Base-by-base conservation (phyloP, 2,888 invertebrate species). In the Macaria notata region DNA sequence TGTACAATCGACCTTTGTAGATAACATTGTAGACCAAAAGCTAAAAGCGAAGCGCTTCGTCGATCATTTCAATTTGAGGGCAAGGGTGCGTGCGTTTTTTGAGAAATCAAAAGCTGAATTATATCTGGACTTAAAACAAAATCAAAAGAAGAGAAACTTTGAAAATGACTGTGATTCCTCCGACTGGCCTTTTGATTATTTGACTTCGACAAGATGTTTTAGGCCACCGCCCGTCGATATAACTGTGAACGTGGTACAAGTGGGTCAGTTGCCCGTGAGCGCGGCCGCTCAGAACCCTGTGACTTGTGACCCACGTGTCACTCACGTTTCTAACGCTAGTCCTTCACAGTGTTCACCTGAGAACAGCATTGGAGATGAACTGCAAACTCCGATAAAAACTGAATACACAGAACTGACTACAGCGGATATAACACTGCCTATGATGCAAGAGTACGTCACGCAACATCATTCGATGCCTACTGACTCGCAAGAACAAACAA, bases 181-280 rank as follows among this genome's bases (percentile, higher is more conserved):
- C 1, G 48, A 49, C n/a, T 76, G 71, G 62, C 75, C 71, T 19
- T 73, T 65, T 47, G 71, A 65, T 7, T 43, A 44, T 38, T 63
- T 78, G 4, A 68, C 67, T 8, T 54, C 92, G 47, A 81, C 93
- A 46, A 93, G 94, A 61, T 93, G 93, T 86, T 92, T 95, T 61
- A 86, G 91, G 42, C 94, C 94, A 1, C 59, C 85, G 70, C 77
- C 86, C 72, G 53, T 72, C 36, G 74, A 83, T 63, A 53, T 73
- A 5, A 83, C 92, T 5, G 93, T 94, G 0, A 93, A 94, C 73
- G 93, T 94, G 1, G 94, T 94, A 0, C 94, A 94, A 73, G 87
- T 94, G 3, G 92, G 91, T 0, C 90, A 91, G 62, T 62, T 88
- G 45, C 87, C 91, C 5, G 88, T 90, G 0, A 91, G 84, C 63